Evolutionary conservation across 64 coral and sea anemone genomes (phyloP).

Genomic region (Actinia tenebrosa): DNA sequence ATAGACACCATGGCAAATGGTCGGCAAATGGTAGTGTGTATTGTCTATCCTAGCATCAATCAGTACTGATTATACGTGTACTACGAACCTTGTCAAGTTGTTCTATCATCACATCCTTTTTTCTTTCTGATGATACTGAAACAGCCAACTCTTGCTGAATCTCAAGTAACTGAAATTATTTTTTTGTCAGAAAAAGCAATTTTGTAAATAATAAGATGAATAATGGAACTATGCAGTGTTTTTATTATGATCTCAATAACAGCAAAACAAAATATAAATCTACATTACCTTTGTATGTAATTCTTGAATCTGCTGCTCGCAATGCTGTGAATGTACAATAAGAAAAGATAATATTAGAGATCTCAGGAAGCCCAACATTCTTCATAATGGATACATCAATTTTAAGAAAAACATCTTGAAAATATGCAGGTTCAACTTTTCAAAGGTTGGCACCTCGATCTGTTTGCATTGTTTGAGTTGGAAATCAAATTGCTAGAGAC

Average conservation of each 20-base stretch:
- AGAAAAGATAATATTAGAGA: constrained; percentile 12
- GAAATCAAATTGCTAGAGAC: no score
- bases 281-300: constrained; percentile 79
- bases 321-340: constrained; percentile 56
- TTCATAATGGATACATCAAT: neutral
- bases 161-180: constrained; percentile 63
- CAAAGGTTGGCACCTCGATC: no score
- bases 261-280: neutral
- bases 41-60: no score
- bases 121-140: constrained; percentile 82
- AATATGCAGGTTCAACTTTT: no score
- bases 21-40: no score
- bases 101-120: constrained; percentile 98
- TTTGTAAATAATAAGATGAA: neutral
- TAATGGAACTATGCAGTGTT: neutral
- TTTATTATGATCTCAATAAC: neutral
- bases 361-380: neutral
- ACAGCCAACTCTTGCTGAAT: constrained; percentile 87
- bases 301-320: constrained; percentile 92
- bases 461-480: no score
- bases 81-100: constrained; percentile 84
- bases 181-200: neutral
- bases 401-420: no score
- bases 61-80: no score
- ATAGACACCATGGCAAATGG: no score